Base-by-base conservation (phyloP, 2,888 invertebrate species). In the Dasypolia templi region DNA sequence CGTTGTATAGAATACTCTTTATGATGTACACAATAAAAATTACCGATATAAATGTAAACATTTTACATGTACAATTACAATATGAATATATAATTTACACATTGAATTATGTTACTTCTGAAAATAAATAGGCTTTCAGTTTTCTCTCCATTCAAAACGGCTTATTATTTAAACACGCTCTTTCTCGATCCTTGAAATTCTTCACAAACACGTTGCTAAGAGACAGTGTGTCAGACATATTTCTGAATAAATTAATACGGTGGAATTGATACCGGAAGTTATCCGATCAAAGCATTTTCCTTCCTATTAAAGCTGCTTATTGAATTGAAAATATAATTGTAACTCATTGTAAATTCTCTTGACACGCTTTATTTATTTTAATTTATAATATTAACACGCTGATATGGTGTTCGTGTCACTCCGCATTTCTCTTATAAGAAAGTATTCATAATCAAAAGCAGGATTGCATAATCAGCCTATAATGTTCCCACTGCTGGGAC, bases 191-290 rank as follows among this genome's bases (percentile, higher is more conserved):
- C 49, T 19, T 35, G 35, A 32, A 12, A 62, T 39, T 69, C n/a
- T 12, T 2, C 17, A 29, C 32, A 51, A 51, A 66, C 17, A 22
- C 29, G 9, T 29, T 49, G 68, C 29, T 42, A 69, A 49, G 29
- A 22, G 4, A 32, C 19, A 49, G 66, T 53, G 42, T 26, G 1
- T 29, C 11, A n/a, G 42, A 70, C 42, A 22, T 35, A 55, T 53
- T 70, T 44, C 5, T 70, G 3, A 70, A 53, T 42, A 70, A 42
- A 70, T 44, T 53, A 53, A 22, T 44, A 29, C n/a, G 19, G 19
- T 70, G n/a, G 19, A 53, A 42, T 32, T 32, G 29, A 53, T 68
- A 69, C 2, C 53, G 42, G 70, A 19, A 53, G 9, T 19, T 26
- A 39, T 51, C 51, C 17, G 12, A 29, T 32, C 44, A 9, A 32